Evolutionary conservation across 2,113 vertebrate species (phyloP).

Genomic region (Chaetops frenatus): DNA sequence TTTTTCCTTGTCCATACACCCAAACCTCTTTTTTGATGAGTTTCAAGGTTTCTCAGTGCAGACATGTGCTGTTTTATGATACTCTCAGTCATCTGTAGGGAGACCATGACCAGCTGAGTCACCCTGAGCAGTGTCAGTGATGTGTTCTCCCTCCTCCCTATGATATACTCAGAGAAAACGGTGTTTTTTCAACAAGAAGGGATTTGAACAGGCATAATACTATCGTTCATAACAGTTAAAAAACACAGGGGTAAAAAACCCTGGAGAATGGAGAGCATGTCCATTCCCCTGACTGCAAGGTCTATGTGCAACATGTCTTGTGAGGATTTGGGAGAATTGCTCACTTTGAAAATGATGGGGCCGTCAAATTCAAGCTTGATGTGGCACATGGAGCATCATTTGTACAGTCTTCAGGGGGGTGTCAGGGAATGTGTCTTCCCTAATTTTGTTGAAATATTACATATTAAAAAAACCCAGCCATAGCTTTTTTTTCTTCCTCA

Average conservation of each 20-base stretch:
- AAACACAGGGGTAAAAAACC: background rate
- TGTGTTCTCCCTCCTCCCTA: background rate
- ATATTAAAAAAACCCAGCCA: background rate
- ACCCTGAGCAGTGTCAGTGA: background rate
- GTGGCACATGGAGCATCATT: background rate
- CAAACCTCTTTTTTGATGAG: background rate
- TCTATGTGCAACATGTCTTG: background rate
- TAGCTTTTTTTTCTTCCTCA: background rate
- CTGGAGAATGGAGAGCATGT: background rate
- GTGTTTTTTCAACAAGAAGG: background rate
- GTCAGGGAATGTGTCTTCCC: background rate
- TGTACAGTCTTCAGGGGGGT: accelerated
- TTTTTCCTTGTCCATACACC: background rate
- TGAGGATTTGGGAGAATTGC: background rate
- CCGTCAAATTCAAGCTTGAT: background rate
- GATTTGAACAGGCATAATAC: background rate
- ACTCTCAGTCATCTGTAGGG: background rate
- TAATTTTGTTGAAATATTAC: background rate
- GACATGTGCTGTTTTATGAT: background rate
- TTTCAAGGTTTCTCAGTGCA: background rate
- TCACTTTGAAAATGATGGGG: background rate
- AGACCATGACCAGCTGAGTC: background rate
- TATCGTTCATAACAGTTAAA: background rate
- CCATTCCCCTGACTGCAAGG: background rate
- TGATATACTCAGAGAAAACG: background rate